Evolutionary conservation across 2,888 invertebrate species (phyloP).

Genomic region (Octodonta nipae): DNA sequence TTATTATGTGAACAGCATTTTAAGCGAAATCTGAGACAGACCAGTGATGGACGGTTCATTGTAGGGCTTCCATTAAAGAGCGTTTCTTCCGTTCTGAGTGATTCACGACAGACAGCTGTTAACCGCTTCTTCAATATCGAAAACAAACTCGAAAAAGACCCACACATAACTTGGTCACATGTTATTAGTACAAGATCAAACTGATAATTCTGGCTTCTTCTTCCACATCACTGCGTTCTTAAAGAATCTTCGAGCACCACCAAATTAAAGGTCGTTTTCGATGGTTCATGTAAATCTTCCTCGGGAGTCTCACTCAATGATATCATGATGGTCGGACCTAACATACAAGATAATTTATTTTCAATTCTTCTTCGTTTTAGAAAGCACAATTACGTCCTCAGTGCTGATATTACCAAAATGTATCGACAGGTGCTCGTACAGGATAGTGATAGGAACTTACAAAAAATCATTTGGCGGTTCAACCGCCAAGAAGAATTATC

Average conservation of each 20-base stretch:
- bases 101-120: background rate
- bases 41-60: too few relatives aligned
- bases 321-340: slow-evolving; percentile 12
- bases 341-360: slow-evolving; percentile 16
- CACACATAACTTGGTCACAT: slow-evolving; percentile 8
- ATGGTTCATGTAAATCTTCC: slow-evolving; percentile 12
- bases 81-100: background rate
- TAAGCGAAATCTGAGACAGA: too few relatives aligned
- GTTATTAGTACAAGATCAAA: slow-evolving; percentile 6
- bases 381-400: slow-evolving; percentile 12
- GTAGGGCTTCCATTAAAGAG: too few relatives aligned
- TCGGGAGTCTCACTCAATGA: slow-evolving; percentile 15
- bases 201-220: background rate
- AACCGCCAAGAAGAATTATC: slow-evolving; percentile 11
- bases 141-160: background rate
- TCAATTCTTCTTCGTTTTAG: too few relatives aligned
- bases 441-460: slow-evolving; percentile 10
- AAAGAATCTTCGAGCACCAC: slow-evolving; percentile 17
- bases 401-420: slow-evolving; percentile 19
- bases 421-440: slow-evolving; percentile 14
- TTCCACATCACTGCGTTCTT: slow-evolving; percentile 19
- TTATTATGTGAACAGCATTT: too few relatives aligned
- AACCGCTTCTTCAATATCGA: background rate
- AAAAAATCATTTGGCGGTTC: slow-evolving; percentile 15
- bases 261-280: slow-evolving; percentile 19